Evolutionary conservation across 2,888 invertebrate genomes (phyloP).

Genomic region (Coelopa pilipes): DNA sequence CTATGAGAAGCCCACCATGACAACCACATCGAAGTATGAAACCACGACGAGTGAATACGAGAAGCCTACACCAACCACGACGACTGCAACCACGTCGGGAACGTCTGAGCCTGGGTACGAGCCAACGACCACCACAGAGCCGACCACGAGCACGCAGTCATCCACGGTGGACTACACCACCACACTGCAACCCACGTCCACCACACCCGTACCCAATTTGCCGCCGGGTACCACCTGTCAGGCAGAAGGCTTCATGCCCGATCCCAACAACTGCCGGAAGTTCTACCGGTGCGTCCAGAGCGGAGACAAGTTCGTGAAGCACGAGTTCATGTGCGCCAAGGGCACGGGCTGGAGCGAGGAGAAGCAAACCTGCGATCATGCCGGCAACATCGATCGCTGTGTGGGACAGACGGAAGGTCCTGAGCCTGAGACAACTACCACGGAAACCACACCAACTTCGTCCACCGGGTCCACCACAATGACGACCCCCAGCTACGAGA

Average conservation of each 20-base stretch:
- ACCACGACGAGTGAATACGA: constrained; percentile 34
- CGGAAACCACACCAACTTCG: constrained; percentile 35
- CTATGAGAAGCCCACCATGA: constrained; percentile 41
- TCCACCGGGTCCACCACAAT: constrained; percentile 39
- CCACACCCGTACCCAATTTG: constrained; percentile 55
- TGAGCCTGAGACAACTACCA: constrained; percentile 37
- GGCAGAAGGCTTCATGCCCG: constrained; percentile 73
- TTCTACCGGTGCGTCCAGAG: constrained; percentile 72
- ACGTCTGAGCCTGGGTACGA: constrained; percentile 6
- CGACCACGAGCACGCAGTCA: constrained; percentile 38
- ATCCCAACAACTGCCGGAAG: constrained; percentile 71
- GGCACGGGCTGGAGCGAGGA: constrained; percentile 78
- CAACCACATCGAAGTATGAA: constrained; percentile 28
- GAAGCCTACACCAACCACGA: constrained; percentile 32
- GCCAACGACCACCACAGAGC: constrained; percentile 15
- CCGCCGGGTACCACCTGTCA: constrained; percentile 67
- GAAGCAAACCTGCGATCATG: constrained; percentile 72
- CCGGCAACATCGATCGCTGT: constrained; percentile 61
- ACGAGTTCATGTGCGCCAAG: constrained; percentile 73
- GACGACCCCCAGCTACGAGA: constrained; percentile 25
- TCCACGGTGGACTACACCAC: constrained; percentile 47
- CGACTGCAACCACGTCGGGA: neutral
- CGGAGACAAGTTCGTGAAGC: constrained; percentile 59
- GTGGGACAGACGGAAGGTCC: constrained; percentile 48
- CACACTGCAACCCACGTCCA: constrained; percentile 46